phyloP scores from a whole-genome alignment of 1,140 invertebrate genomes.

The Drosophila pandora region DNA sequence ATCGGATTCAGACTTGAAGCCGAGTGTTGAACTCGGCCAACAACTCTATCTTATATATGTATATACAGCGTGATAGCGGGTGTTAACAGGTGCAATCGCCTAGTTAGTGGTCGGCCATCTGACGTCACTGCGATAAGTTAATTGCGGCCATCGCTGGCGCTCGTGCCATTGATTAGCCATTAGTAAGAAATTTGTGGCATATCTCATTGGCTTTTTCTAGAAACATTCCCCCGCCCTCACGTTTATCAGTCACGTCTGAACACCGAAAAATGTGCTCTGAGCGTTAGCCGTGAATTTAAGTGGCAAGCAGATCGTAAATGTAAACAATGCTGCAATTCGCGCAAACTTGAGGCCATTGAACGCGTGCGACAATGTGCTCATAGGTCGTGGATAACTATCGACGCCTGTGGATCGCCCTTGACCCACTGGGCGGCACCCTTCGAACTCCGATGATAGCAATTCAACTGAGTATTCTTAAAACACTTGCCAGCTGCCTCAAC shows the following conservation, averaged over 20 bases:
- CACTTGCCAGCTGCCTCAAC: constrained; percentile 16
- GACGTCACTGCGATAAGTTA: constrained; percentile 63
- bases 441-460: neutral
- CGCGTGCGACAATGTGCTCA: constrained; percentile 23
- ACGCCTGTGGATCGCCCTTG: constrained; percentile 28
- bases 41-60: constrained; percentile 25
- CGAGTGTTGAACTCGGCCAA: constrained; percentile 33
- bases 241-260: constrained; percentile 47
- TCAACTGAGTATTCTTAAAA: constrained; percentile 18
- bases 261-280: constrained; percentile 17
- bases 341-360: constrained; percentile 13
- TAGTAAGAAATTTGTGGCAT: constrained; percentile 9
- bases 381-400: constrained; percentile 8
- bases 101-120: constrained; percentile 19
- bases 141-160: constrained; percentile 25
- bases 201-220: constrained; percentile 6
- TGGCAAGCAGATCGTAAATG: constrained; percentile 11
- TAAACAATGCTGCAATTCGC: constrained; percentile 11
- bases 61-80: constrained; percentile 22
- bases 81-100: constrained; percentile 28
- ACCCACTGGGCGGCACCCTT: constrained; percentile 13
- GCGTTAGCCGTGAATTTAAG: constrained; percentile 25
- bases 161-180: constrained; percentile 71
- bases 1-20: constrained; percentile 41
- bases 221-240: neutral